Base-by-base conservation (phyloP, 2,888 invertebrate species). In the Theristus sp. region DNA sequence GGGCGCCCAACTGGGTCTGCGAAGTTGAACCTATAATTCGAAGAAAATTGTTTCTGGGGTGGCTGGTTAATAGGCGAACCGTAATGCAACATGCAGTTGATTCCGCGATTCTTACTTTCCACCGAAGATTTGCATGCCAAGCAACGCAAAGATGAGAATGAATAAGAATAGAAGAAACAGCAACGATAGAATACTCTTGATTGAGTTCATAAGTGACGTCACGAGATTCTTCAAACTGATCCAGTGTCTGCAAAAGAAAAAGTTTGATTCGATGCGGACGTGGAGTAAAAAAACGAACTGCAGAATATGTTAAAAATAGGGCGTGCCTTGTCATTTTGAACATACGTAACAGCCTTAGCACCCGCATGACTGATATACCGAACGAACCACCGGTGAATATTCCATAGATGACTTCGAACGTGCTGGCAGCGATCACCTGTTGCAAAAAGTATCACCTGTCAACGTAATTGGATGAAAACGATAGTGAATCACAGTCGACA, bases 111-210 rank as follows among this genome's bases (percentile, higher is more conserved):
- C n/a, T n/a, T n/a, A 96, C 79, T 85, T 88, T 60, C 98, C 98
- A 47, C 98, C 98, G 78, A 99, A 99, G 56, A 99, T 88, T 80
- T 98, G 98, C 96, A 98, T 99, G 63, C 98, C 98, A 65, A 98
- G 82, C 61, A 98, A 81, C 47, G 96, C 94, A 79, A 96, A 98
- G 78, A 98, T 98, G 76, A 98, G 91, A 79, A 98, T 98, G 80
- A 98, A 99, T 66, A 98, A 84, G 79, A 98, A 98, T 73, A 98
- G 83, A 66, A 98, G 83, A 66, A 98, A 83, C 77, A 98, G 80
- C 63, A 98, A 82, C 58, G 94, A 96, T 63, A 94, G 94, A 76
- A 98, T 98, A 62, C 96, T 96, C 78, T 96, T 89, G 81, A 98
- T 96, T 62, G 94, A 94, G 81, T 96, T 96, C 72, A 99, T 83